A percentile compares a stretch with the other conserved stretches of the same genome.
These are phyloP conservation scores for Myiotriccus ornatus DNA, from an alignment of 2,797 vertebrate genomes.

Conservation along the genomic window DNA sequence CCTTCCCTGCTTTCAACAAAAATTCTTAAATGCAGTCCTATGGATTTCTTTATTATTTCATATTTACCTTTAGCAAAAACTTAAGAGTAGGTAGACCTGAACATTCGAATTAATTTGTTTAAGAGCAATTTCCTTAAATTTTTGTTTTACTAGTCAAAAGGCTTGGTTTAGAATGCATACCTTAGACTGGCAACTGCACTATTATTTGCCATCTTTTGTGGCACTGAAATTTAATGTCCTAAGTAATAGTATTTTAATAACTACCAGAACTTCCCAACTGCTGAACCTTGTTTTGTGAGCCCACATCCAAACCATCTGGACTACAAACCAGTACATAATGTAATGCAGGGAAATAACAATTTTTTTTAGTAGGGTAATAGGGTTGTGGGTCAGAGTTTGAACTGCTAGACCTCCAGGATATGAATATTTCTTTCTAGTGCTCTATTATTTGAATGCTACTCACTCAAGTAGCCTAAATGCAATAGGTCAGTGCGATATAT, in stretches of 20 bases:
- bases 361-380: background rate
- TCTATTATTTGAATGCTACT: background rate
- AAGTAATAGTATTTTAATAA: background rate
- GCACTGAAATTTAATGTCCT: background rate
- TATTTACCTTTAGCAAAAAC: background rate
- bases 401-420: too few species aligned
- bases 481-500: too few species aligned
- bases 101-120: background rate
- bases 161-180: background rate
- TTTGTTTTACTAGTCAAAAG: background rate
- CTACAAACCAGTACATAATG: background rate
- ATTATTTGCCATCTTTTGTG: background rate
- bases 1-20: background rate
- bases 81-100: background rate
- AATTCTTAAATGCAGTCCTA: background rate
- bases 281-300: background rate
- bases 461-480: background rate
- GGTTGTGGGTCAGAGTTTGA: background rate
- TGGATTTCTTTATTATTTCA: background rate
- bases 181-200: background rate
- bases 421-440: background rate
- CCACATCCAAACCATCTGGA: background rate
- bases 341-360: rapidly evolving
- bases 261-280: background rate
- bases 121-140: background rate